Evolutionary conservation across 2,113 vertebrate species (phyloP).

Genomic region (Eonycteris spelaea): DNA sequence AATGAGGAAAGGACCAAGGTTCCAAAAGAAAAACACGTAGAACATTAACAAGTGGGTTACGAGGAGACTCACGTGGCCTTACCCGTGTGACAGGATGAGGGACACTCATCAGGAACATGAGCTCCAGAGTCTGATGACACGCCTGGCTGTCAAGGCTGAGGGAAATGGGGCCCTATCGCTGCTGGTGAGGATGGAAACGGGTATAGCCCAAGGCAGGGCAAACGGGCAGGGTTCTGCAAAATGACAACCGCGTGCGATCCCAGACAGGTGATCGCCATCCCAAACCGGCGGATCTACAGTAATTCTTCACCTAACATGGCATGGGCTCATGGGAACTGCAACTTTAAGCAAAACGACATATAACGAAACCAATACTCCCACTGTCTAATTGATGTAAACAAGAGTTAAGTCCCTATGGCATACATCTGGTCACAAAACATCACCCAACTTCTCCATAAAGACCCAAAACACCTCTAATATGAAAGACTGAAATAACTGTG

Average conservation of each 20-base stretch:
- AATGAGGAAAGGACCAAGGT: background rate
- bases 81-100: background rate
- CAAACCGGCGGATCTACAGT: background rate
- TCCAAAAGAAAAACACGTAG: background rate
- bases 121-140: background rate
- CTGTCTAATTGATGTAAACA: background rate
- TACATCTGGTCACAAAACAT: background rate
- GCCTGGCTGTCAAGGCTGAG: background rate
- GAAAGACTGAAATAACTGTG: background rate
- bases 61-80: background rate
- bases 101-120: background rate
- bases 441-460: background rate
- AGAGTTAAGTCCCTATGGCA: background rate
- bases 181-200: background rate
- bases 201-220: fast-evolving
- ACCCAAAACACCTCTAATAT: background rate
- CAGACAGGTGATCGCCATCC: fast-evolving
- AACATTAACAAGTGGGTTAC: background rate
- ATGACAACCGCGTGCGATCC: no score
- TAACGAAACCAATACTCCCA: background rate
- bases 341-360: background rate
- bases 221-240: fast-evolving
- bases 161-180: fast-evolving
- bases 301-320: background rate
- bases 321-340: background rate